Percentiles rank a stretch among this genome's conserved stretches.
Conservation (phyloP, 2,888 invertebrate genomes). For the Mythimna vitellina region DNA sequence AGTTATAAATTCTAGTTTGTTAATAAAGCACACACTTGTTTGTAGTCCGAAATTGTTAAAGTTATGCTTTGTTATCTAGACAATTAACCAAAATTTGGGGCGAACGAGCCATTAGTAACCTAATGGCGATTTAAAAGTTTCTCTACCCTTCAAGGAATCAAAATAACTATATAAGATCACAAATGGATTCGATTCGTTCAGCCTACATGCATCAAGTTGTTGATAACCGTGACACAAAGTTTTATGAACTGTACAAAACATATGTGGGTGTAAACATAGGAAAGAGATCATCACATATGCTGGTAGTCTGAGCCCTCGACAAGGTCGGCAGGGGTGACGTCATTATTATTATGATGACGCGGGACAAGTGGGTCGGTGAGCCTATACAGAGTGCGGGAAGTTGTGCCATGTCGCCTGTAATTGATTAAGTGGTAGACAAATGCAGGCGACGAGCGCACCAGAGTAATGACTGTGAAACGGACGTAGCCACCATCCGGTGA, state of each 20-base stretch:
- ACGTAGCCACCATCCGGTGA: slow-evolving; percentile 73
- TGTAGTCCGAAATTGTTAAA: neutral
- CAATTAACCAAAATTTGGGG: neutral
- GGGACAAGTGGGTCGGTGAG: slow-evolving; percentile 80
- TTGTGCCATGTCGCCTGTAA: slow-evolving; percentile 71
- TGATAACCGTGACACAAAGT: slow-evolving; percentile 36
- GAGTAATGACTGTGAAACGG: slow-evolving; percentile 64
- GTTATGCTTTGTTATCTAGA: neutral
- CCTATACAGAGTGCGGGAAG: slow-evolving; percentile 74
- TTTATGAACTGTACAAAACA: slow-evolving; percentile 54
- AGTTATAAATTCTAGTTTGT: neutral
- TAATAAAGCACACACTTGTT: neutral
- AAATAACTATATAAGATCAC: neutral
- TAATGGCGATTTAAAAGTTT: neutral
- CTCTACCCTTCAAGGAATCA: neutral
- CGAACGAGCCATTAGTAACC: neutral
- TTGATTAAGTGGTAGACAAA: slow-evolving; percentile 82
- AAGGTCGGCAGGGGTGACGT: slow-evolving; percentile 84
- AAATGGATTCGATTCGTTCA: neutral
- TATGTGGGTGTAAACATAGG: slow-evolving; percentile 78
- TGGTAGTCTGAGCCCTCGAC: slow-evolving; percentile 76
- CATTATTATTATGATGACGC: slow-evolving; percentile 80
- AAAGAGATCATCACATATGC: slow-evolving; percentile 77
- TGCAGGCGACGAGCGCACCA: slow-evolving; percentile 55
- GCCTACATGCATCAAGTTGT: slow-evolving; percentile 15